Conservation (phyloP, 2,888 invertebrate genomes). For the Drosophila cognata region DNA sequence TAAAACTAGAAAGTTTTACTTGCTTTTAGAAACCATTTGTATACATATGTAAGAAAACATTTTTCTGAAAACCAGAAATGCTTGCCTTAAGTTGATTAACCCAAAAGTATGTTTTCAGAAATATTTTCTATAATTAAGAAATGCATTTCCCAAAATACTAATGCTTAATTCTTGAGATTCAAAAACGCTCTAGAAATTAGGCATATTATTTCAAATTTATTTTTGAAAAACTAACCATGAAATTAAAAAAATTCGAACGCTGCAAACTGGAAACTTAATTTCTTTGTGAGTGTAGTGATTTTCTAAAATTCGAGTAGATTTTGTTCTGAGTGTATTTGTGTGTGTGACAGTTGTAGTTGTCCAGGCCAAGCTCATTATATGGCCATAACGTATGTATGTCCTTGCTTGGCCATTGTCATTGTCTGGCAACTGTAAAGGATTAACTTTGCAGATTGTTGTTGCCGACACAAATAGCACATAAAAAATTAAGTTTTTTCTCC, state of each 20-base stretch:
- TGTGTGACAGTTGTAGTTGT: slow-evolving; percentile 8
- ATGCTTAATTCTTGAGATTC: no score
- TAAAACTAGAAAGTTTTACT: not conserved
- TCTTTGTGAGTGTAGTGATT: not conserved
- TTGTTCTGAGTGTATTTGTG: not conserved
- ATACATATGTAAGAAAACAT: not conserved
- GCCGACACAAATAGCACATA: slow-evolving; percentile 21
- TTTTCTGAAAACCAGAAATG: not conserved
- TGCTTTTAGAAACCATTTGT: not conserved
- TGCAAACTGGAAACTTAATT: not conserved
- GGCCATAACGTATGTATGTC: slow-evolving; percentile 75
- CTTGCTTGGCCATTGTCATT: slow-evolving; percentile 47
- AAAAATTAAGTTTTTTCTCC: slow-evolving; percentile 63
- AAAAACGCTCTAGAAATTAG: not conserved
- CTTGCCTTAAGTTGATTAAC: not conserved
- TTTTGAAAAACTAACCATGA: not conserved
- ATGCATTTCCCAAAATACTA: no score
- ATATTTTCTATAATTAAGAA: not conserved
- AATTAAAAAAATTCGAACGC: not conserved
- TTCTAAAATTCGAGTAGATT: not conserved
- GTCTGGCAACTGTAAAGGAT: slow-evolving; percentile 67
- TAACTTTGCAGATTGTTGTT: slow-evolving; percentile 61
- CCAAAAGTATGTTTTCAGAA: not conserved
- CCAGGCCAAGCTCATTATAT: slow-evolving; percentile 80
- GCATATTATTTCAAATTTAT: not conserved